Evolutionary conservation across 2,888 invertebrate species (phyloP), one percentile per base, ranked within the genome.

Genomic region (Heliconius charithonia): DNA sequence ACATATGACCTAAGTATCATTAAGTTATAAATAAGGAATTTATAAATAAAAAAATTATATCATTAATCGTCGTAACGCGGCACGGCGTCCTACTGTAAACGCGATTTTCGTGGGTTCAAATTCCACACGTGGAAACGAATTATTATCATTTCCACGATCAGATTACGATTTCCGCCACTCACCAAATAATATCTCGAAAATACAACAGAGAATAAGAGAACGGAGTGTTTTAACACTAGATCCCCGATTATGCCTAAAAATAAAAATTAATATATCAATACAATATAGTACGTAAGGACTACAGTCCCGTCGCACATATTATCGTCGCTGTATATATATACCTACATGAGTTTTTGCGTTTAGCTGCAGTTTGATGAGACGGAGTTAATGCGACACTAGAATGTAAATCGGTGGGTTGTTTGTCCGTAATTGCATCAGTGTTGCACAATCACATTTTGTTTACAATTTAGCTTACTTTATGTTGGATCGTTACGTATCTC

Each of bases 361-460:
- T 56, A 71, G 65, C 19, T 63, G 37, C 37, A 71, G 72, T 59
- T 59, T 72, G 72, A 71, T 72, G 75, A 66, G 65, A 72, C 77
- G 77, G 25, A 45, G 72, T 72, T 66, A 72, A 72, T 65, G 63
- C 72, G 76, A n/a, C 76, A 41, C 29, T 72, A 66, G 76, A 76
- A 79, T 79, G 76, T 67, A 79, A 76, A 79, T 76, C 76, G 71
- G 25, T 4, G 65, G 59, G 59, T 66, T 76, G 76, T 76, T 79
- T 79, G 75, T 27, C 51, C 65, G 51, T 75, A 69, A 79, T 71
- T 71, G 71, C 75, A 63, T 65, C 65, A 41, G 4, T 16, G 29
- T 22, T 29, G 51, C 9, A 19, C 29, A 29, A n/a, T 12, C 29
- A 2, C 59, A 10, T 71, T 70, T 71, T 71, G 71, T 51, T 56